Base-by-base conservation (phyloP, 35 echinoderm and acorn worm species). In the Amphiura filiformis region DNA sequence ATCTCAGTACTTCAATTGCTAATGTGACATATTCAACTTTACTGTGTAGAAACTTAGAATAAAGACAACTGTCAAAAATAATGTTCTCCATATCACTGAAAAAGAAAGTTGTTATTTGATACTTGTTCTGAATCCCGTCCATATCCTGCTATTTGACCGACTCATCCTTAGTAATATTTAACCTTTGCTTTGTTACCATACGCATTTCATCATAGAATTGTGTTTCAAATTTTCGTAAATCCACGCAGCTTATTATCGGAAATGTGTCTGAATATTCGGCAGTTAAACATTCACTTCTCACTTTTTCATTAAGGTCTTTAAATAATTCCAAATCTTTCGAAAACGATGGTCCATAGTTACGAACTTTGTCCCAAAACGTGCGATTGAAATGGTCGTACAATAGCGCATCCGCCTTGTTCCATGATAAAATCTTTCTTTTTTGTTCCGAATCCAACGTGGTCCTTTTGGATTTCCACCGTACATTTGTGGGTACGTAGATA, bases 341-440 rank as follows among this genome's bases (percentile, higher is more conserved):
- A 80, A 91, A 91, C 0, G 52, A n/a, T 4, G 90, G 90, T 36
- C 90, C 90, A 56, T 91, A 91, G 5, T 81, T 83, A 13, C 30
- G 12, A 7, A 91, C 75, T 77, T 81, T 79, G 17, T 79, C 70
- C 90, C 90, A 91, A 39, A 91, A 86, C 36, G 90, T 91, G 11
- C 36, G 26, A 77, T 91, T 91, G 52, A 91, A 91, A 31, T 81
- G 77, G 31, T 86, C 90, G 31, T 91, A 91, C 15, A 91, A 70
- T 47, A 78, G 36, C 22, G 11, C 78, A 56, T 91, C 90, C 0
- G 82, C 90, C n/a, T 75, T 61, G 56, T 87, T 87, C 85, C 85
- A 87, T 30, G 3, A 41, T 1, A 36, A 31, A 38, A 87, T 87
- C n/a, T 76, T 87, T 77, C 28, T 0, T 23, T 26, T 56, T 49